A percentile compares a stretch with the other conserved stretches of the same genome.
phyloP scores from a whole-genome alignment of 1,140 invertebrate genomes.

The Euglossa dilemma region DNA sequence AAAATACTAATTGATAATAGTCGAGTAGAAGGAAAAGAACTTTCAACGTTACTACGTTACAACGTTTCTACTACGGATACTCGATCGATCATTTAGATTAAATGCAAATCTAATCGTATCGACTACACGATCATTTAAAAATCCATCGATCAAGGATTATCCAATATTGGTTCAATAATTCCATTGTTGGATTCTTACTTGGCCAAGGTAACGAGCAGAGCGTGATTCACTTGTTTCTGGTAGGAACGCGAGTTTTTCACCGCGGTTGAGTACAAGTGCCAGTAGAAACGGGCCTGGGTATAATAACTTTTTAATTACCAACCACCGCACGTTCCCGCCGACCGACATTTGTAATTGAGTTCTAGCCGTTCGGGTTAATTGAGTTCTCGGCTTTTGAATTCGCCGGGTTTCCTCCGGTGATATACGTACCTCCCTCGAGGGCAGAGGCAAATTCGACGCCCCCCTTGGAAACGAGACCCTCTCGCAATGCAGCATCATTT shows the following conservation, averaged over 20 bases:
- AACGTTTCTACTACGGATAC: too few species aligned
- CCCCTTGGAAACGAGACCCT: slow-evolving; percentile 57
- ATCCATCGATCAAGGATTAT: background rate
- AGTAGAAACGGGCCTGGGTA: slow-evolving; percentile 69
- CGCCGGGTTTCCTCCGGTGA: slow-evolving; percentile 21
- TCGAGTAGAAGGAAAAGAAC: background rate
- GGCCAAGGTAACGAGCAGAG: slow-evolving; percentile 44
- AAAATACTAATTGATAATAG: background rate
- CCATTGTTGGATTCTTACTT: slow-evolving; percentile 41
- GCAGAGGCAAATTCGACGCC: slow-evolving; percentile 58
- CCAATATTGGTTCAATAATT: background rate
- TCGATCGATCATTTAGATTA: too few species aligned
- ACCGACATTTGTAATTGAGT: slow-evolving; percentile 61
- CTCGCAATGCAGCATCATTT: slow-evolving; percentile 60
- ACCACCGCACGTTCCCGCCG: slow-evolving; percentile 23
- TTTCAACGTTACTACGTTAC: too few species aligned
- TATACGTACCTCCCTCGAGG: slow-evolving; percentile 65
- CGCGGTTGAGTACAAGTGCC: slow-evolving; percentile 58
- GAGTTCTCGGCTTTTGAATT: slow-evolving; percentile 38
- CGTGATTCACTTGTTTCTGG: slow-evolving; percentile 54
- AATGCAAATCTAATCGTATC: background rate
- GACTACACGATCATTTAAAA: background rate
- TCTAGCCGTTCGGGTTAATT: slow-evolving; percentile 56
- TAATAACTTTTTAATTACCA: slow-evolving; percentile 68
- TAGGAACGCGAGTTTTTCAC: slow-evolving; percentile 50